phyloP scores from a whole-genome alignment of 1,140 invertebrate species.

The Stenopsyche tienmushanensis region DNA sequence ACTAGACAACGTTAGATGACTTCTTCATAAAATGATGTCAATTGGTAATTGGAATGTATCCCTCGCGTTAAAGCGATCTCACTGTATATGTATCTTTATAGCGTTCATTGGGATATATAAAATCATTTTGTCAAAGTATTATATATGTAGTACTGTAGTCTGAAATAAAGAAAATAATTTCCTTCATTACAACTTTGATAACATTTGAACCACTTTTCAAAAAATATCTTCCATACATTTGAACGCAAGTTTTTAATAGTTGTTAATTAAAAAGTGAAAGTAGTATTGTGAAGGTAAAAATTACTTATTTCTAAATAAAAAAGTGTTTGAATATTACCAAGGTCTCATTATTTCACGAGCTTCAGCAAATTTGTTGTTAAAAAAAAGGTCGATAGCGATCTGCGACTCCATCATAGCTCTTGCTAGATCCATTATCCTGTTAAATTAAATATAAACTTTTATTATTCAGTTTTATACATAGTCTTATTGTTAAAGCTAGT shows the following conservation, averaged over 20 bases:
- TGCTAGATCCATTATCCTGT: slow-evolving; percentile 58
- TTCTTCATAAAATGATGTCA: too few species aligned
- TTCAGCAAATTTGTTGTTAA: slow-evolving; percentile 85
- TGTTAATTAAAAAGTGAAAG: background rate
- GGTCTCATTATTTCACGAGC: slow-evolving; percentile 74
- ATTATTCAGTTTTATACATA: background rate
- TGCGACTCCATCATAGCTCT: slow-evolving; percentile 68
- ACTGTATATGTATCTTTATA: too few species aligned
- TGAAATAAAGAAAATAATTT: background rate
- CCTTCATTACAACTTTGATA: too few species aligned
- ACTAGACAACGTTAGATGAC: too few species aligned
- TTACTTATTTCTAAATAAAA: slow-evolving; percentile 22
- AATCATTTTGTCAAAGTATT: too few species aligned
- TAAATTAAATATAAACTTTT: slow-evolving; percentile 4
- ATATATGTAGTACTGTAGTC: background rate
- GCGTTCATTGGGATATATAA: too few species aligned
- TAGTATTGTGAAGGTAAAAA: slow-evolving; percentile 22
- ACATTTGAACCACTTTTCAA: too few species aligned
- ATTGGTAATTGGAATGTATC: too few species aligned
- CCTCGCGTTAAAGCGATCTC: too few species aligned
- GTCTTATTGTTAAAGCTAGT: background rate
- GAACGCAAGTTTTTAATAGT: background rate
- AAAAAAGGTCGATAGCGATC: slow-evolving; percentile 75
- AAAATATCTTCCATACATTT: background rate
- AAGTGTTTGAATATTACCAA: slow-evolving; percentile 58